phyloP scores from a whole-genome alignment of 1,140 invertebrate species.

The Heliconius eleuchia region DNA sequence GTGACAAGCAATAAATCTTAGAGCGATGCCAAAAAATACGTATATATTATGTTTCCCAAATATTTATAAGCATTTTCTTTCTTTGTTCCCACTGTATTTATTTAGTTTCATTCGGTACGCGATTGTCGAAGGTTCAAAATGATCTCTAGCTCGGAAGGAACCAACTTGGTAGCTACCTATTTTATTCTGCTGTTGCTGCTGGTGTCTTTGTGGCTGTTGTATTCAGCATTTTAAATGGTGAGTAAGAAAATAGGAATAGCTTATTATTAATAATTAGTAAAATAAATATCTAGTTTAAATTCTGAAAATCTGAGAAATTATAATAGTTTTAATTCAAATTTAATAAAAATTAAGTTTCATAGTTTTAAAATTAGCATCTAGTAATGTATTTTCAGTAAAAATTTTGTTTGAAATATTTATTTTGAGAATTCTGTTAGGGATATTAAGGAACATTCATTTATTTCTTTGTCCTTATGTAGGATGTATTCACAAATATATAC shows the following conservation, averaged over 20 bases:
- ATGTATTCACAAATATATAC: too few species aligned
- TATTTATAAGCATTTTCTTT: constrained; percentile 41
- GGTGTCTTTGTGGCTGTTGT: constrained; percentile 66
- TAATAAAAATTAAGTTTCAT: too few species aligned
- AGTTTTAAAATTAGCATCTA: too few species aligned
- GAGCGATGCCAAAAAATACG: constrained; percentile 58
- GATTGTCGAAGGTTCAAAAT: constrained; percentile 51
- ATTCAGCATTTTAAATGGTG: constrained; percentile 66
- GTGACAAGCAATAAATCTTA: constrained; percentile 64
- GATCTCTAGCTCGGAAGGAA: constrained; percentile 60
- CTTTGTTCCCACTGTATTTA: constrained; percentile 35
- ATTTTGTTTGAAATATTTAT: too few species aligned
- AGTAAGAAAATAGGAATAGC: constrained; percentile 24
- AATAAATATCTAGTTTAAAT: too few species aligned
- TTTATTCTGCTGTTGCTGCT: constrained; percentile 66
- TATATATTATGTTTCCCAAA: constrained; percentile 52
- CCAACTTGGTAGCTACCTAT: constrained; percentile 67
- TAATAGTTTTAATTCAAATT: too few species aligned
- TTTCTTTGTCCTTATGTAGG: too few species aligned
- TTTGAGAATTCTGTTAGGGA: too few species aligned
- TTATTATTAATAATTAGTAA: not conserved
- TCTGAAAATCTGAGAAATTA: too few species aligned
- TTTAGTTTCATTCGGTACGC: constrained; percentile 38
- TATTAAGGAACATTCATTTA: too few species aligned
- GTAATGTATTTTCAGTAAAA: too few species aligned